Percentiles rank a stretch among this genome's conserved stretches.
These are phyloP conservation scores for Mercenaria mercenaria DNA, from an alignment of 1,140 invertebrate species.

Conservation along the genomic window DNA sequence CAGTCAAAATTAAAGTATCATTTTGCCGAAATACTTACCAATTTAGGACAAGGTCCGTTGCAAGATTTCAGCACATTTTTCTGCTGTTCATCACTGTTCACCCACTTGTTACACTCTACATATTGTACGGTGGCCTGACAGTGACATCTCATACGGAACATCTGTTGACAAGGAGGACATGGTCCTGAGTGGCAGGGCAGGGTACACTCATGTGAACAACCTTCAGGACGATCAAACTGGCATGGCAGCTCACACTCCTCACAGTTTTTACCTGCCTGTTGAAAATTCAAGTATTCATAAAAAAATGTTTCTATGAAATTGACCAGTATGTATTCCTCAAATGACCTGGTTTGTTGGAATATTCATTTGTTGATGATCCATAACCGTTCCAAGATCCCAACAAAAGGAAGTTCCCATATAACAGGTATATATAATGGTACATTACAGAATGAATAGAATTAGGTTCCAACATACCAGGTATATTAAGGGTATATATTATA, in stretches of 20 bases:
- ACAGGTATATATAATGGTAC: too few relatives aligned
- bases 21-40: conserved; percentile 89
- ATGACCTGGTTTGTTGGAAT: too few relatives aligned
- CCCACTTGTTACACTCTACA: conserved; percentile 90
- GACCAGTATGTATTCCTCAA: neutral
- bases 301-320: neutral
- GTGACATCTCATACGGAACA: conserved; percentile 92
- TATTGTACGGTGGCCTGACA: conserved; percentile 92
- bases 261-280: conserved; percentile 88
- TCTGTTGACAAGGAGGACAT: conserved; percentile 89
- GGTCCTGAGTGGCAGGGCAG: conserved; percentile 91
- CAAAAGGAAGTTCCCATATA: too few relatives aligned
- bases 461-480: too few relatives aligned
- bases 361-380: too few relatives aligned
- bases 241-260: conserved; percentile 91
- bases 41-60: conserved; percentile 94
- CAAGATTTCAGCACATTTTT: conserved; percentile 90
- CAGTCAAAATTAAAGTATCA: too few relatives aligned
- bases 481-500: neutral
- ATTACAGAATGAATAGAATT: too few relatives aligned
- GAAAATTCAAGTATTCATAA: conserved; percentile 59
- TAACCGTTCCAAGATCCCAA: too few relatives aligned
- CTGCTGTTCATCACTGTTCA: conserved; percentile 86
- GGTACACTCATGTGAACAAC: conserved; percentile 92
- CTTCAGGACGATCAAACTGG: conserved; percentile 89